These are phyloP conservation scores for Helobdella robusta DNA, from an alignment of 2,888 invertebrate species.

Conservation along the genomic window DNA sequence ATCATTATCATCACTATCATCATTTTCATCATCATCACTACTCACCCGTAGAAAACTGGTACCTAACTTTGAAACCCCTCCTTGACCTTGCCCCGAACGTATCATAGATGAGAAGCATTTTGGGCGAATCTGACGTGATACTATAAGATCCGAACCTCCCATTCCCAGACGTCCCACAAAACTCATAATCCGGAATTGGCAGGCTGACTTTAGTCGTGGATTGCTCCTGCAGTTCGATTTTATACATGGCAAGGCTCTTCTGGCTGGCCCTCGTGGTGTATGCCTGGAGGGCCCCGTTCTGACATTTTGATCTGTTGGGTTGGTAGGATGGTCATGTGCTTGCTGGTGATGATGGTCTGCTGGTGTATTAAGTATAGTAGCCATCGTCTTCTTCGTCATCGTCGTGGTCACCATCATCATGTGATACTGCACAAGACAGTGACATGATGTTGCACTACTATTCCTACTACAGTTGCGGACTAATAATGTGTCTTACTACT, in stretches of 20 bases:
- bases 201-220: too few species aligned
- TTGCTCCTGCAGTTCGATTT: too few species aligned
- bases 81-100: slow-evolving; percentile 54
- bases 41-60: slow-evolving; percentile 70
- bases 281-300: slow-evolving; percentile 13
- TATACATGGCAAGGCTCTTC: neutral
- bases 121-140: slow-evolving; percentile 76
- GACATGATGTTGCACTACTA: too few species aligned
- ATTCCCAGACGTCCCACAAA: slow-evolving; percentile 63
- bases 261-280: slow-evolving; percentile 8
- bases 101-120: slow-evolving; percentile 86
- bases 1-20: too few species aligned
- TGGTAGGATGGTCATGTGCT: neutral
- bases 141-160: neutral
- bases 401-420: too few species aligned
- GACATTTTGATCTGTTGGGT: slow-evolving; percentile 13
- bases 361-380: too few species aligned
- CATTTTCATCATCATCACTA: too few species aligned
- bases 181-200: slow-evolving; percentile 50
- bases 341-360: too few species aligned
- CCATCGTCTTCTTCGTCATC: too few species aligned
- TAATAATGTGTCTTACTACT: too few species aligned
- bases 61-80: slow-evolving; percentile 78
- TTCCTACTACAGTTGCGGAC: too few species aligned
- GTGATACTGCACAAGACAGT: too few species aligned